Percentiles rank a stretch among this genome's conserved stretches.
Conservation (phyloP, 1,140 invertebrate species). For the Aphis craccivora region DNA sequence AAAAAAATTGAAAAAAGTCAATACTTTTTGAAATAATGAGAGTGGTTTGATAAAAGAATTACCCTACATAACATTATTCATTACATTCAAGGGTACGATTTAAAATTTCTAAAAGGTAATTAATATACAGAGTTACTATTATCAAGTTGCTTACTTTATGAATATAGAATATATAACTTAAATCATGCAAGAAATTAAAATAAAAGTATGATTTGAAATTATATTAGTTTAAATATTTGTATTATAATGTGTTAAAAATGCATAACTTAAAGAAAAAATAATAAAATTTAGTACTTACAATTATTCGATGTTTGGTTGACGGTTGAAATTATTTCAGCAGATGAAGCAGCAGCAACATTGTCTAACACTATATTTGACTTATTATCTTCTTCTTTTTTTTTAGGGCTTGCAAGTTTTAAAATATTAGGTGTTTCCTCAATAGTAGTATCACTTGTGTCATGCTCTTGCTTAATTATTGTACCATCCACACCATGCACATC, state of each 20-base stretch:
- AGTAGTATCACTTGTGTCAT: neutral
- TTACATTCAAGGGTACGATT: neutral
- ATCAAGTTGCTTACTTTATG: neutral
- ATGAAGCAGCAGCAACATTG: conserved; percentile 20
- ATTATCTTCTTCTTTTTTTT: neutral
- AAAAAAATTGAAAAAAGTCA: no score
- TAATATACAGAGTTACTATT: neutral
- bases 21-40: no score
- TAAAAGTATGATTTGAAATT: neutral
- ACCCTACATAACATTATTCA: neutral
- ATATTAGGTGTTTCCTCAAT: neutral
- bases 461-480: neutral
- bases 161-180: neutral
- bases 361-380: neutral
- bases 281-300: conserved; percentile 25
- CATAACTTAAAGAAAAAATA: neutral
- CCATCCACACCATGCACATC: neutral
- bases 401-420: neutral
- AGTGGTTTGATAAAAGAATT: no score
- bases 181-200: neutral
- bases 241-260: no score
- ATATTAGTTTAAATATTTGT: neutral
- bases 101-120: neutral
- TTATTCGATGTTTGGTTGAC: neutral
- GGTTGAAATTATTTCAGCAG: conserved; percentile 46